Evolutionary conservation across 2,888 invertebrate genomes (phyloP).

Genomic region (Ctenicera cuprea): DNA sequence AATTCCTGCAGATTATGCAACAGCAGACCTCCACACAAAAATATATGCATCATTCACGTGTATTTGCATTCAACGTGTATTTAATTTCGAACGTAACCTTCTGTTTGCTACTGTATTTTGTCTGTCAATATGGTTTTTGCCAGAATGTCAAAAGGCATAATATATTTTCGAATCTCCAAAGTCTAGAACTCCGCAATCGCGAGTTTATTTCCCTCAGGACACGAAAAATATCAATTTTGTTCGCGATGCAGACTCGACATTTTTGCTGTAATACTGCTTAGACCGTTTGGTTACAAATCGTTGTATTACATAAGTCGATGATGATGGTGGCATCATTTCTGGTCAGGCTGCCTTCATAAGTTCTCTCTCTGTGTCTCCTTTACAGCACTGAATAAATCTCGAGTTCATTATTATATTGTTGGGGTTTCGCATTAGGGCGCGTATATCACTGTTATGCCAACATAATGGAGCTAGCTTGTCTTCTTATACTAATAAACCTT

Average conservation of each 20-base stretch:
- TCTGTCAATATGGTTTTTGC: constrained; percentile 21
- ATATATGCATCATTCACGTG: too few relatives aligned
- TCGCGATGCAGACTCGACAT: constrained; percentile 41
- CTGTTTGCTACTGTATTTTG: background rate
- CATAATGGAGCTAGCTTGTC: constrained; percentile 22
- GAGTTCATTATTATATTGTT: constrained; percentile 31
- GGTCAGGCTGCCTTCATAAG: background rate
- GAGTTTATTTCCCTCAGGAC: constrained; percentile 60
- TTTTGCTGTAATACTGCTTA: constrained; percentile 39
- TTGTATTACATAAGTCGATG: constrained; percentile 41
- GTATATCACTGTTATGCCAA: constrained; percentile 26
- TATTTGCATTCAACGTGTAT: too few relatives aligned
- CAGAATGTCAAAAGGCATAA: constrained; percentile 45
- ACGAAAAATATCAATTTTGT: constrained; percentile 56
- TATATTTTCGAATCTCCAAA: constrained; percentile 47
- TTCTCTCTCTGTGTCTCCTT: background rate
- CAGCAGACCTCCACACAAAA: background rate
- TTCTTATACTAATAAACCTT: constrained; percentile 22
- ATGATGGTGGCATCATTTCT: constrained; percentile 29
- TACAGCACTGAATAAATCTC: constrained; percentile 19
- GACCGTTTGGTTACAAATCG: constrained; percentile 48
- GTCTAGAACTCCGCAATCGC: constrained; percentile 54
- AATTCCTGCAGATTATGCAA: background rate
- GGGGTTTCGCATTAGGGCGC: constrained; percentile 23
- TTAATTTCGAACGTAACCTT: background rate